Evolutionary conservation across 1,140 invertebrate genomes (phyloP).

Genomic region (Phymorhynchus buccinoides): DNA sequence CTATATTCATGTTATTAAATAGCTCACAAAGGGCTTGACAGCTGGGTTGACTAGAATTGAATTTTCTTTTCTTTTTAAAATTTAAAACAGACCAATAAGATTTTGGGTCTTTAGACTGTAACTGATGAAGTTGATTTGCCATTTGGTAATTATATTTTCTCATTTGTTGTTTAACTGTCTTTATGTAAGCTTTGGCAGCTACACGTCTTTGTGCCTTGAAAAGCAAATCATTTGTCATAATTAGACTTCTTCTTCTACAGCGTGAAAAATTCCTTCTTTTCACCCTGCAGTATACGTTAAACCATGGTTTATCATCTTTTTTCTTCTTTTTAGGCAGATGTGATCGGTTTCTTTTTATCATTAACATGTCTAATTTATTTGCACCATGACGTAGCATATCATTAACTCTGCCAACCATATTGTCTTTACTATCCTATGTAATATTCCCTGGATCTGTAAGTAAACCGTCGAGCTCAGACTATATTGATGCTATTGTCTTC

Average conservation of each 20-base stretch:
- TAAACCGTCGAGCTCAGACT: not conserved
- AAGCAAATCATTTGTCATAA: no score
- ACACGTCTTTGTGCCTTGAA: not conserved
- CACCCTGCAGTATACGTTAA: not conserved
- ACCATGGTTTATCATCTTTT: constrained; percentile 3
- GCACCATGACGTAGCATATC: not conserved
- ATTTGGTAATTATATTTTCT: not conserved
- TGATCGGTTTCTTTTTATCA: not conserved
- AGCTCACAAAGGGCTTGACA: not conserved
- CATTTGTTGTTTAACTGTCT: not conserved
- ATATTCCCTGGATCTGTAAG: constrained; percentile 1
- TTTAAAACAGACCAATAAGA: not conserved
- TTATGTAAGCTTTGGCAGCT: not conserved
- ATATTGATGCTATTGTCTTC: not conserved
- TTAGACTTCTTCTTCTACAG: not conserved
- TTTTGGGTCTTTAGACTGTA: not conserved
- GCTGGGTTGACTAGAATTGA: not conserved
- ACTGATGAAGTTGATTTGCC: not conserved
- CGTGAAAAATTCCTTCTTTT: not conserved
- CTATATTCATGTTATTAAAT: not conserved
- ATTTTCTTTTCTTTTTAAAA: not conserved
- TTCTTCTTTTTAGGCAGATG: not conserved
- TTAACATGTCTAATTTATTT: not conserved
- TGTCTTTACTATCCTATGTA: not conserved
- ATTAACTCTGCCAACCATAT: not conserved